Percentiles rank a stretch among this genome's conserved stretches.
Conservation (phyloP, 2,113 vertebrate genomes). For the Hippolais icterina region DNA sequence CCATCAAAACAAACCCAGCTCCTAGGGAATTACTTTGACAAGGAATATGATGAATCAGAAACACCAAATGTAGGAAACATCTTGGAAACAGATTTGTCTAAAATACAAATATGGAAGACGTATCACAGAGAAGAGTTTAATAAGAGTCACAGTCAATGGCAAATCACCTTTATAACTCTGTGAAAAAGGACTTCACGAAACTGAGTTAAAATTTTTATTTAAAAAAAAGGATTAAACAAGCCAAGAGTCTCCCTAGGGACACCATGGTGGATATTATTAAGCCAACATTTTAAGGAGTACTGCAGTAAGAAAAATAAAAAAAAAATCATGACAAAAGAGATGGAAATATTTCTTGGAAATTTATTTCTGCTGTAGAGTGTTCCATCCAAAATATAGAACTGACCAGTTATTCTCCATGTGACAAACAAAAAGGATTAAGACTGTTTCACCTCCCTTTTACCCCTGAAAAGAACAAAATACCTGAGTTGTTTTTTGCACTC, state of each 20-base stretch:
- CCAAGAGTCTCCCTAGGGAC: not conserved
- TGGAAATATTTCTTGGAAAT: not conserved
- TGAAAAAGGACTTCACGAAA: not conserved
- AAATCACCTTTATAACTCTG: not conserved
- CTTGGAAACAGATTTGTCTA: not conserved
- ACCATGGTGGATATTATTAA: not conserved
- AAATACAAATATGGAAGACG: not conserved
- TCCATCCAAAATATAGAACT: not conserved
- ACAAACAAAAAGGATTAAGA: not conserved
- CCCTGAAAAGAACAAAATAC: not conserved
- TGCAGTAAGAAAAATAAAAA: not conserved
- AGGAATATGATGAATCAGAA: not conserved
- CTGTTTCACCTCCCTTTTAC: not conserved
- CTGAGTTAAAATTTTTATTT: not conserved
- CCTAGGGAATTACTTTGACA: not conserved
- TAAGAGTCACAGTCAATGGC: not conserved
- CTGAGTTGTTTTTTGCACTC: not conserved
- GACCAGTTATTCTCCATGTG: not conserved
- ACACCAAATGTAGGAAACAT: not conserved
- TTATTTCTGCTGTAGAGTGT: not conserved
- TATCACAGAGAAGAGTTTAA: not conserved
- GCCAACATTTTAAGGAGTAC: not conserved
- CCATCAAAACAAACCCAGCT: not conserved
- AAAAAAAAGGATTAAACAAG: not conserved
- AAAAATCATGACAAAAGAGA: not conserved